Percentiles rank a stretch among this genome's conserved stretches.
phyloP scores from a whole-genome alignment of 2,797 vertebrate genomes.

The Cercopithecus mitis region DNA sequence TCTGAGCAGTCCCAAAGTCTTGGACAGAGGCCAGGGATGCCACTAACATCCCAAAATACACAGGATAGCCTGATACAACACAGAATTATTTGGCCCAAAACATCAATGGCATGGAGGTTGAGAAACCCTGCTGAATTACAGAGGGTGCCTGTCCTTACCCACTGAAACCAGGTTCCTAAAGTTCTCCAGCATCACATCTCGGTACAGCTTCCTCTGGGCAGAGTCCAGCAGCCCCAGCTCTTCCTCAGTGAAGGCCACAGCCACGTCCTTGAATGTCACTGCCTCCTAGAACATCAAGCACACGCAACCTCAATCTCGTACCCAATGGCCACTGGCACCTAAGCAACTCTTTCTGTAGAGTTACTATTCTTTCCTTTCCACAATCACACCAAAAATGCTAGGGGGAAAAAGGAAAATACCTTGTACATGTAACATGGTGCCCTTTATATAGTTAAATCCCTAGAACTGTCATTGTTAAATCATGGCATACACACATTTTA shows the following conservation, averaged over 20 bases:
- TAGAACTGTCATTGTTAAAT: not conserved
- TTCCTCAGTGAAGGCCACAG: slow-evolving; percentile 58
- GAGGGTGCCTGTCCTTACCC: slow-evolving; percentile 22
- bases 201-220: slow-evolving; percentile 58
- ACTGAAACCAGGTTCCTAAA: slow-evolving; percentile 64
- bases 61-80: not conserved
- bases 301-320: accelerated
- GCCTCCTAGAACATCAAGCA: slow-evolving; percentile 41
- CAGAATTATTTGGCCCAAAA: not conserved
- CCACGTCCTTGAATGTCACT: slow-evolving; percentile 65
- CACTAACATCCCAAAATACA: not conserved
- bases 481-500: not conserved
- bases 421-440: accelerated
- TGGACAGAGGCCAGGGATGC: not conserved
- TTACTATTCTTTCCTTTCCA: not conserved
- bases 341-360: not conserved
- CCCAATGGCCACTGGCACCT: not conserved
- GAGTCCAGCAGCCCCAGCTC: slow-evolving; percentile 63
- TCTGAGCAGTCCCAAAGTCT: not conserved
- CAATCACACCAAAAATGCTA: not conserved
- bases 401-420: not conserved
- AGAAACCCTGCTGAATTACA: not conserved
- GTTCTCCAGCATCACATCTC: slow-evolving; percentile 71
- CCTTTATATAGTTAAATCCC: not conserved
- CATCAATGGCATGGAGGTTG: not conserved